Evolutionary conservation across 1,140 invertebrate genomes (phyloP), one percentile per base, ranked within the genome.

Genomic region (Halictus rubicundus): DNA sequence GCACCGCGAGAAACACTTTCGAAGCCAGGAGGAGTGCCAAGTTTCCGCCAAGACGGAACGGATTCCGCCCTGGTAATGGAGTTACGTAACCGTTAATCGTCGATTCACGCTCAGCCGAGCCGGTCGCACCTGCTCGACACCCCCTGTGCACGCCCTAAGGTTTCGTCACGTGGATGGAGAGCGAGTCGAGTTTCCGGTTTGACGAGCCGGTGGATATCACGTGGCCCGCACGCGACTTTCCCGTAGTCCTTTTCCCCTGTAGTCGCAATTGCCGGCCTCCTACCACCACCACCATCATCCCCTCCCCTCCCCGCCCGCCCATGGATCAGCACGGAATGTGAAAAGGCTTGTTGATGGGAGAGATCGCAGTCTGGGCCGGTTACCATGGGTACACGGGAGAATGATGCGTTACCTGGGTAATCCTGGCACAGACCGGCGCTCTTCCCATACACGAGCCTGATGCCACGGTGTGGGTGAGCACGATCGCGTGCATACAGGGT

Each of bases 401-500:
- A 86, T 80, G 87, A 86, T 88, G 87, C 88, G 89, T 90, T 89
- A 90, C 89, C 89, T 90, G 88, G 89, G 88, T 86, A 89, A 90
- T 89, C 80, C 78, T 72, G 80, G 57, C 60, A 61, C 73, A 75
- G 71, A 54, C 49, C 72, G 71, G 75, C 21, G 81, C 37, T 74
- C 78, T 78, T 65, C 72, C 16, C 37, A 72, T 25, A 72, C 21
- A 57, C 6, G 4, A 16, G 23, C 46, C 46, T 63, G 59, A 71
- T 54, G 64, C 37, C 61, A 12, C 9, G 0, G 42, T 23, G 21
- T 70, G 21, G 5, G 12, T 46, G 27, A 12, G 32, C 5, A 9
- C 39, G 14, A 6, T 2, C 57, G 42, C n/a, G 68, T 27, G 23
- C 5, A 8, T 19, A 14, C 49, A 19, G 16, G 49, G 49, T 16